Percentiles rank a stretch among this genome's conserved stretches.
Conservation (phyloP, 1,140 invertebrate genomes). For the Mercenaria mercenaria region DNA sequence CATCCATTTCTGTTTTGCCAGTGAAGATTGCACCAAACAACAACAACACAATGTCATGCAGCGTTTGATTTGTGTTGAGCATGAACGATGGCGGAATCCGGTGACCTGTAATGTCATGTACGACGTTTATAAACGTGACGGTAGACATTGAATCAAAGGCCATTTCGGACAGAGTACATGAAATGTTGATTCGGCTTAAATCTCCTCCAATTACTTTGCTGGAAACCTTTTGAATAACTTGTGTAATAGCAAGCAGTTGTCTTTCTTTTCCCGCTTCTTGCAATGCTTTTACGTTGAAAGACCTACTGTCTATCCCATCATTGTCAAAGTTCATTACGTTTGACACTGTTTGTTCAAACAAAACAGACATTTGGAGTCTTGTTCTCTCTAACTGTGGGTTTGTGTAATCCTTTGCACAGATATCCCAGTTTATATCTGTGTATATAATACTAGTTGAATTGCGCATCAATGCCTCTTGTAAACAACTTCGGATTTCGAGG, state of each 20-base stretch:
- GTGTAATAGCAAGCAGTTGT: not conserved
- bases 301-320: not conserved
- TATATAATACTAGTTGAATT: conserved; percentile 36
- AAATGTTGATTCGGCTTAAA: not conserved
- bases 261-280: not conserved
- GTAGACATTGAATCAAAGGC: conserved; percentile 30
- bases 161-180: not conserved
- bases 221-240: not conserved
- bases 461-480: conserved; percentile 25
- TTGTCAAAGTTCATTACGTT: not conserved
- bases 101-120: not conserved
- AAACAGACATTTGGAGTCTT: not conserved
- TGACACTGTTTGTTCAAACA: conserved; percentile 16
- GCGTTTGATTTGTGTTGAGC: not conserved
- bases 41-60: not conserved
- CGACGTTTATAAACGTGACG: not conserved
- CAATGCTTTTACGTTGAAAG: conserved; percentile 23
- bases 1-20: not conserved
- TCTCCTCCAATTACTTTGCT: not conserved
- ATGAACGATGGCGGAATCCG: not conserved
- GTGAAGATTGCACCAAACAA: not conserved
- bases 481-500: conserved; percentile 44
- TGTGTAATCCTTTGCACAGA: conserved; percentile 26
- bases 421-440: conserved; percentile 54
- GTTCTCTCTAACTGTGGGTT: not conserved